phyloP scores from a whole-genome alignment of 1,140 invertebrate genomes.

The Elysia chlorotica region DNA sequence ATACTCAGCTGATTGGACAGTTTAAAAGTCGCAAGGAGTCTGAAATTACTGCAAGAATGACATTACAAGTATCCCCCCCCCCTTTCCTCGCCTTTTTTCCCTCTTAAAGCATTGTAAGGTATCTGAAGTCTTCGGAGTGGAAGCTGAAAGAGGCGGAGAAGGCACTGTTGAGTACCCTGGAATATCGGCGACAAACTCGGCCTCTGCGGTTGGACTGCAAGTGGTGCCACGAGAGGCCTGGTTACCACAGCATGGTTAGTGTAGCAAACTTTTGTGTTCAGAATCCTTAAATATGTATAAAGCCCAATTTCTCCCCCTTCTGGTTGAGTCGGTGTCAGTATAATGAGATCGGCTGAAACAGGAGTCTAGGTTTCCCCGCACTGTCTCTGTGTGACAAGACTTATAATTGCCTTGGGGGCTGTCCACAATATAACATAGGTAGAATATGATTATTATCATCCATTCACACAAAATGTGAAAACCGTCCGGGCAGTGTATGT shows the following conservation, averaged over 20 bases:
- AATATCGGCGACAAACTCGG: slow-evolving; percentile 46
- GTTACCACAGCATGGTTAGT: slow-evolving; percentile 57
- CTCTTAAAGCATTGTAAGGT: slow-evolving; percentile 50
- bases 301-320: background rate
- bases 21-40: too few species aligned
- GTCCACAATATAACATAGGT: too few species aligned
- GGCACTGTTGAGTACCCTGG: slow-evolving; percentile 45
- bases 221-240: slow-evolving; percentile 55
- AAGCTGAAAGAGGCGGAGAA: slow-evolving; percentile 53
- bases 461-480: background rate
- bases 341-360: background rate
- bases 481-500: background rate
- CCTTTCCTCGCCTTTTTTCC: too few species aligned
- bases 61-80: too few species aligned
- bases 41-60: too few species aligned
- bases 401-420: too few species aligned
- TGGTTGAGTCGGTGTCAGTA: background rate
- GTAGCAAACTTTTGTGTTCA: too few species aligned
- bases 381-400: too few species aligned
- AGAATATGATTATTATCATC: too few species aligned
- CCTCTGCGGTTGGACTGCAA: slow-evolving; percentile 49
- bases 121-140: slow-evolving; percentile 55
- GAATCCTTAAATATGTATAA: background rate
- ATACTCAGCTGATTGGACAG: too few species aligned
- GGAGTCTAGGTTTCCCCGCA: background rate